Conservation (phyloP, 2,888 invertebrate genomes). For the Iphiclides podalirius region DNA sequence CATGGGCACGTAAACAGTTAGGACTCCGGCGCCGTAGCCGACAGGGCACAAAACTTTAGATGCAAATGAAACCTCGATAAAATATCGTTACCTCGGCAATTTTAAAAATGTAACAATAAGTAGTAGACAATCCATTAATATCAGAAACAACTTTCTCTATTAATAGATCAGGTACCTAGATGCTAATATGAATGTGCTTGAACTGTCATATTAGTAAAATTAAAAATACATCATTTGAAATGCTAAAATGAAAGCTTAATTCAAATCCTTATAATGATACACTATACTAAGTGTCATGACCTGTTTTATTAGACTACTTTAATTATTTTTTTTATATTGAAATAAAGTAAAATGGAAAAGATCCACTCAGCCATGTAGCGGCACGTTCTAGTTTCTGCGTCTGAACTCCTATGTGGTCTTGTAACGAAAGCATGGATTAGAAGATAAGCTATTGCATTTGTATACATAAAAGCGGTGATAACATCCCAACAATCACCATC, state of each 20-base stretch:
- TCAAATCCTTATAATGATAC: too few species aligned
- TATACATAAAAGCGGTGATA: too few species aligned
- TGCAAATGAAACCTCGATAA: constrained; percentile 3
- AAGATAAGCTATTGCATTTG: too few species aligned
- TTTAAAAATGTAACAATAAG: not conserved
- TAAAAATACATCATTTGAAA: not conserved
- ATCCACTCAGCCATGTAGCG: too few species aligned
- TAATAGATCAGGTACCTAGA: not conserved
- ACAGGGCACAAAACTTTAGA: constrained; percentile 29
- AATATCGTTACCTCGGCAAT: not conserved
- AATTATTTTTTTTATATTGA: too few species aligned
- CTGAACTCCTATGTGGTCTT: too few species aligned
- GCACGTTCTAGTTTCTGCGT: too few species aligned
- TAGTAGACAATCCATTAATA: not conserved
- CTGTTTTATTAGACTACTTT: too few species aligned
- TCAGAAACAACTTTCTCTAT: not conserved
- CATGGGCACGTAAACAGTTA: constrained; percentile 40
- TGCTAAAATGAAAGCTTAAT: not conserved
- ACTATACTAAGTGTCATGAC: too few species aligned
- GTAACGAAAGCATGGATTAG: too few species aligned
- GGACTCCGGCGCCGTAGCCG: constrained; percentile 32
- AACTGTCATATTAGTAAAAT: not conserved
- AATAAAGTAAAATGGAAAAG: too few species aligned
- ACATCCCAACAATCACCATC: too few species aligned
- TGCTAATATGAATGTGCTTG: not conserved